Evolutionary conservation across 1,140 invertebrate species (phyloP).

Genomic region (Vollenhovia emeryi): DNA sequence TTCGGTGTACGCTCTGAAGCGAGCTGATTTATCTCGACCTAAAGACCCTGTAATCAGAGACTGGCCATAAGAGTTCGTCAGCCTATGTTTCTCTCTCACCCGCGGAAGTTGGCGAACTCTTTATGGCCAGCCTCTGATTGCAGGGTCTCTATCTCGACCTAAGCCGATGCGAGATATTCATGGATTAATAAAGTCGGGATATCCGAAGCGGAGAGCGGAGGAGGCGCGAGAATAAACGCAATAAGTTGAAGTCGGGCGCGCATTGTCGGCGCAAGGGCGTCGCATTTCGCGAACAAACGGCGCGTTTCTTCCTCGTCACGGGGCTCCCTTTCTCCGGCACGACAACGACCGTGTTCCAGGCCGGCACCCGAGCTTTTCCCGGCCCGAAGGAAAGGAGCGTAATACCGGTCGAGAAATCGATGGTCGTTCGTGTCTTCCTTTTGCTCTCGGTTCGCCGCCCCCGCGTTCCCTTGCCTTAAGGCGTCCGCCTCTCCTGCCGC

Average conservation of each 20-base stretch:
- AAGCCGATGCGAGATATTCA: neutral
- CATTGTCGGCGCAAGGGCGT: slow-evolving; percentile 19
- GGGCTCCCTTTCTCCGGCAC: slow-evolving; percentile 26
- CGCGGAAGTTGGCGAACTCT: too few species aligned
- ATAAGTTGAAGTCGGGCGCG: slow-evolving; percentile 40
- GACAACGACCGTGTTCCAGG: slow-evolving; percentile 16
- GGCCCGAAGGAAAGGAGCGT: slow-evolving; percentile 68
- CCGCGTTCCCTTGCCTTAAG: slow-evolving; percentile 11
- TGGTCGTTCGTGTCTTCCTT: slow-evolving; percentile 67
- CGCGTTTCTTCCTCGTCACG: slow-evolving; percentile 8
- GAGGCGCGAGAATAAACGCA: slow-evolving; percentile 30
- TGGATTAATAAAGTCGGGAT: slow-evolving; percentile 29
- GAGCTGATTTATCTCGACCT: too few species aligned
- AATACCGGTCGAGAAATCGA: slow-evolving; percentile 77
- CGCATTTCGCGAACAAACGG: slow-evolving; percentile 42
- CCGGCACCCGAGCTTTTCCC: slow-evolving; percentile 64
- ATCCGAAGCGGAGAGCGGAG: neutral
- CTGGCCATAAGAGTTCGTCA: too few species aligned
- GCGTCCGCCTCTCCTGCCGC: slow-evolving; percentile 61
- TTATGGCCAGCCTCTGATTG: too few species aligned
- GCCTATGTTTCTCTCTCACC: too few species aligned
- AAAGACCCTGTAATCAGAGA: too few species aligned
- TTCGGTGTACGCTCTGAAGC: too few species aligned
- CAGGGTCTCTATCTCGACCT: neutral
- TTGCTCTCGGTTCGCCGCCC: slow-evolving; percentile 19